Evolutionary conservation across 2,888 invertebrate genomes (phyloP).

Genomic region (Tanytarsus gracilentus): DNA sequence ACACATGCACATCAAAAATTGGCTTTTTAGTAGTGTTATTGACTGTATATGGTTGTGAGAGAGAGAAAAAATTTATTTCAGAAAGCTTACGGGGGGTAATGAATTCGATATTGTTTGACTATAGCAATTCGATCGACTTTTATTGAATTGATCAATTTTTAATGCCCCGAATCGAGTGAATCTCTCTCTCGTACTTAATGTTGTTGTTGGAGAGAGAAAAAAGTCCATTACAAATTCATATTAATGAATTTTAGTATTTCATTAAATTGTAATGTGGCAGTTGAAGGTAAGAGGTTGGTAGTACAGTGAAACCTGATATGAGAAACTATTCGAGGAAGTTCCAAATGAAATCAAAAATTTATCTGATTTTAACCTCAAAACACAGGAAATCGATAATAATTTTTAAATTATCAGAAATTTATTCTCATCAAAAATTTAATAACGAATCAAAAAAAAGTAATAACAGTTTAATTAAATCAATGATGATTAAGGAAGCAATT

Average conservation of each 20-base stretch:
- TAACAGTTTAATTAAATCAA: too few species aligned
- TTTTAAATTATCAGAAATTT: too few species aligned
- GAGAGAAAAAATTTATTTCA: background rate
- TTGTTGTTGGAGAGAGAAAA: background rate
- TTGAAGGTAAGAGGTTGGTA: too few species aligned
- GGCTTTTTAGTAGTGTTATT: conserved; percentile 9
- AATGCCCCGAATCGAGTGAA: conserved; percentile 1
- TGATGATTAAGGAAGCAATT: too few species aligned
- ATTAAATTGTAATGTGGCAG: conserved; percentile 8
- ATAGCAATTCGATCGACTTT: conserved; percentile 9
- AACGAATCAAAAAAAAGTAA: too few species aligned
- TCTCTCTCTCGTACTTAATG: background rate
- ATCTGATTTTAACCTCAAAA: too few species aligned
- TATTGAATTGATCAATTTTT: conserved; percentile 19
- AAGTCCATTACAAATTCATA: conserved; percentile 24
- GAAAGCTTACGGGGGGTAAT: conserved; percentile 28
- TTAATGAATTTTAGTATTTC: conserved; percentile 16
- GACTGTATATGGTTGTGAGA: background rate
- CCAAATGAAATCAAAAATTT: too few species aligned
- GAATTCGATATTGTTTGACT: conserved; percentile 26
- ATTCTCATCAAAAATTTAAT: too few species aligned
- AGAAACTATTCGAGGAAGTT: too few species aligned
- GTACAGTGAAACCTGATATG: too few species aligned
- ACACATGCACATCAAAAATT: conserved; percentile 6
- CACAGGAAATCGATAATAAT: too few species aligned